Evolutionary conservation across 1,140 invertebrate species (phyloP).

Genomic region (Sipha flava): DNA sequence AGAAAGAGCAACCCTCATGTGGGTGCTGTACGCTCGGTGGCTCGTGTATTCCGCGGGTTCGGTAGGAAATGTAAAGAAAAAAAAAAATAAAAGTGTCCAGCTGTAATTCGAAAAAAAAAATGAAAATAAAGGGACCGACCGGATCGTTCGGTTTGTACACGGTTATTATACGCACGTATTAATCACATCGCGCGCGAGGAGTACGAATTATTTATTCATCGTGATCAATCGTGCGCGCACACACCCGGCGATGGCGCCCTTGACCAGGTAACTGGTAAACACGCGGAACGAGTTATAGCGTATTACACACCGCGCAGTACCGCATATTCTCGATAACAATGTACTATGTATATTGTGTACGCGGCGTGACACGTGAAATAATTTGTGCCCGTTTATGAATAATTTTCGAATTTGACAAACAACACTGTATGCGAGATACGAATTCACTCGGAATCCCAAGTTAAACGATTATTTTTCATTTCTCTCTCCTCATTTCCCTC

Average conservation of each 20-base stretch:
- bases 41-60: not conserved
- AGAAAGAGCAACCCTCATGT: not conserved
- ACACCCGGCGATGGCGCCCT: not conserved
- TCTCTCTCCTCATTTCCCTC: too few species aligned
- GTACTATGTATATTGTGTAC: not conserved
- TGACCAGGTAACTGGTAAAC: not conserved
- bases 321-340: not conserved
- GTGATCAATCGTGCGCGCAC: not conserved
- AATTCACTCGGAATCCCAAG: too few species aligned
- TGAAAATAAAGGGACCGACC: not conserved
- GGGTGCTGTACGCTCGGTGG: too few species aligned
- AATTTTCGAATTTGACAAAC: slow-evolving; percentile 19
- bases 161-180: not conserved
- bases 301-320: not conserved
- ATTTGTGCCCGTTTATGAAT: slow-evolving; percentile 6
- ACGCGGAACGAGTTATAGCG: not conserved
- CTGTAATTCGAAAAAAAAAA: not conserved
- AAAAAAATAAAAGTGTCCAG: not conserved
- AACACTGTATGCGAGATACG: not conserved
- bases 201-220: not conserved
- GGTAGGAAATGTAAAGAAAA: not conserved
- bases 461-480: not conserved
- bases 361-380: not conserved
- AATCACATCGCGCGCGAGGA: not conserved
- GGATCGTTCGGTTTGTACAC: too few species aligned